Base-by-base conservation (phyloP, 2,113 vertebrate genomes). In the Scalopus aquaticus region DNA sequence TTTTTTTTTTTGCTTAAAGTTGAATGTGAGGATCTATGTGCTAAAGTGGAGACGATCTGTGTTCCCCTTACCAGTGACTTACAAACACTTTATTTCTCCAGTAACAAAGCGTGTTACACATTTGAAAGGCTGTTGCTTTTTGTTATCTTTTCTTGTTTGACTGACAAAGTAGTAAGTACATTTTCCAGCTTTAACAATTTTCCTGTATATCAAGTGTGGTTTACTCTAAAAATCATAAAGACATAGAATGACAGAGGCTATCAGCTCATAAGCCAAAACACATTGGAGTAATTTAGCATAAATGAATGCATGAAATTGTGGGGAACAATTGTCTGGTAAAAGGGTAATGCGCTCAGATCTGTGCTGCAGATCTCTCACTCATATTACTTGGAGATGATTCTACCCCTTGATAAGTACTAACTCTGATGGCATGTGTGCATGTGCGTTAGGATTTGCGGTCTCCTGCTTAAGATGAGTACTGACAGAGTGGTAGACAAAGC, bases 211-310 rank as follows among this genome's bases (percentile, higher is more conserved):
- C 54, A 81, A 88, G 1, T 83, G 22, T 58, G 22, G 64, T 95
- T 90, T 96, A 90, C 42, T 93, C 81, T 90, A 97, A 96, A 92
- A 92, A 78, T 49, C 74, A 80, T 90, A 96, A 80, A 95, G 83
- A 93, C 26, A 90, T 95, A 96, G 96, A 97, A 70, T 91, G 96
- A 96, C 69, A 96, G 72, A 97, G 94, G 77, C 88, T 81, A 97
- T 94, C 60, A 96, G 81, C 77, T 97, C 90, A 24, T 91, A 90
- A 96, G 64, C 9, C 74, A 95, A 92, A 91, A 84, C 85, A 96
- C 82, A 69, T 35, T 96, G 88, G 92, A 97, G 95, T 60, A 96
- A 95, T 93, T 98, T 97, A 95, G 81, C 96, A 97, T 97, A 97
- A 97, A 96, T 93, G 95, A 97, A 96, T 96, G 82, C 79, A 90